phyloP scores from a whole-genome alignment of 2,888 invertebrate genomes.

The Molorchus minor region DNA sequence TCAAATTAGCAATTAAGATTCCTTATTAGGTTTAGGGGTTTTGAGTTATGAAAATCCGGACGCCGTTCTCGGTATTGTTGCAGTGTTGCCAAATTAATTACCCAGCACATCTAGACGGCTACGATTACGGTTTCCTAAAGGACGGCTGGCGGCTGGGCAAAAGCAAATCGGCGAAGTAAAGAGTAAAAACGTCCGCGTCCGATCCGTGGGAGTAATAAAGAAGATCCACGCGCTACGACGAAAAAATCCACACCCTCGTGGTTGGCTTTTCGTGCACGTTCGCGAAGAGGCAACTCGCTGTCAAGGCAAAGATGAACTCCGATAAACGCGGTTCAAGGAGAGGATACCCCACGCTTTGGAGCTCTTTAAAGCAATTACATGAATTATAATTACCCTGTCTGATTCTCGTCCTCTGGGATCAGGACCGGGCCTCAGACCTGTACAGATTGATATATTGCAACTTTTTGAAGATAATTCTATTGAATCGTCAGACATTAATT shows the following conservation, averaged over 20 bases:
- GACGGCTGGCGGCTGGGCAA: not conserved
- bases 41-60: no score
- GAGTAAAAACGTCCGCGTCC: conserved; percentile 11
- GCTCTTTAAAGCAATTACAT: conserved; percentile 48
- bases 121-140: no score
- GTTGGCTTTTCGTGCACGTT: conserved; percentile 18
- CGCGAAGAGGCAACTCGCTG: conserved; percentile 23
- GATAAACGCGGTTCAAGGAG: conserved; percentile 47
- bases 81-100: no score
- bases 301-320: conserved; percentile 43
- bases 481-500: no score
- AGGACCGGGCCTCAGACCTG: no score
- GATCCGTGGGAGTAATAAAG: conserved; percentile 28
- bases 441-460: no score
- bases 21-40: no score
- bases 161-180: not conserved
- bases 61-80: no score
- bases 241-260: conserved; percentile 29
- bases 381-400: conserved; percentile 47
- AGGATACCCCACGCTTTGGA: conserved; percentile 45
- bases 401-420: conserved; percentile 29
- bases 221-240: conserved; percentile 11
- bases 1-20: no score
- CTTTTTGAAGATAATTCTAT: no score
- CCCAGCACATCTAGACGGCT: no score